Percentiles rank a stretch among this genome's conserved stretches.
phyloP scores from a whole-genome alignment of 2,797 vertebrate genomes.

The Acipenser ruthenus region DNA sequence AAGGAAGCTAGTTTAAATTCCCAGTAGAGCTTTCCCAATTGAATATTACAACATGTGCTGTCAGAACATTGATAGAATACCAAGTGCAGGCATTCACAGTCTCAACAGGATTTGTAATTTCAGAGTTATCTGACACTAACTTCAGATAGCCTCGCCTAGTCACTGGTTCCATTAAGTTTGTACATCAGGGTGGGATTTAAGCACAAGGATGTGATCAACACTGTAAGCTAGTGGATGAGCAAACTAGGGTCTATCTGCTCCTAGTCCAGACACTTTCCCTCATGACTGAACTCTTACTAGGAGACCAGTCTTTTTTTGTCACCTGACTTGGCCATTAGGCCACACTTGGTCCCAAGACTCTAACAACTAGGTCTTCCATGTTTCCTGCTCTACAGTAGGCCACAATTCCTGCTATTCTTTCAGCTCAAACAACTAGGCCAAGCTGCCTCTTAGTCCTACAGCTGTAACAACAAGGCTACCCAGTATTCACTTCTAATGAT shows the following conservation, averaged over 20 bases:
- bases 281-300: constrained; percentile 30
- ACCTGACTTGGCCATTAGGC: too few relatives aligned
- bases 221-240: too few relatives aligned
- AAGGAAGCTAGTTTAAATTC: background rate
- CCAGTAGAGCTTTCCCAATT: background rate
- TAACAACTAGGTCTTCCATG: too few relatives aligned
- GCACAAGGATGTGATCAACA: too few relatives aligned
- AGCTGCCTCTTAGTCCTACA: too few relatives aligned
- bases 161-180: background rate
- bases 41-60: background rate
- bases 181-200: background rate
- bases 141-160: background rate
- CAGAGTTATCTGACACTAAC: background rate
- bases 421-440: too few relatives aligned
- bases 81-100: background rate
- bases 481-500: too few relatives aligned
- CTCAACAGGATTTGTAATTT: background rate
- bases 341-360: too few relatives aligned
- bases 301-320: constrained; percentile 17
- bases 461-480: too few relatives aligned
- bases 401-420: too few relatives aligned
- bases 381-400: too few relatives aligned
- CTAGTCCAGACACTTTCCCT: background rate
- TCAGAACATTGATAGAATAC: background rate
- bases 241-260: too few relatives aligned